Percentiles rank a stretch among this genome's conserved stretches.
Evolutionary conservation across 2,113 vertebrate genomes (phyloP).

Genomic region (Chloropsis cyanopogon): DNA sequence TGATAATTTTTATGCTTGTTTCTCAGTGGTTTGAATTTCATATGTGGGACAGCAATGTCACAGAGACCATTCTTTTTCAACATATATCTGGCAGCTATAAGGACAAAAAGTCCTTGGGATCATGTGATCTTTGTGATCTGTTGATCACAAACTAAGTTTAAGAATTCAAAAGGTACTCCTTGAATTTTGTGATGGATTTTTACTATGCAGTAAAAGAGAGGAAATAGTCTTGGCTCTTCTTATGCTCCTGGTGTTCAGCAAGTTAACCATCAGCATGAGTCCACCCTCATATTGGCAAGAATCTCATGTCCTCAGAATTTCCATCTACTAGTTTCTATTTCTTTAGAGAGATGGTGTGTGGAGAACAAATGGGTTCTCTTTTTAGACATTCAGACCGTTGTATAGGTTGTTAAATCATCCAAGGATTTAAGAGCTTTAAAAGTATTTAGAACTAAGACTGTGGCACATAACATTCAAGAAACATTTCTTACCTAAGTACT

Average conservation of each 20-base stretch:
- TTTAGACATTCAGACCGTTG: conserved; percentile 9
- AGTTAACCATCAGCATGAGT: conserved; percentile 54
- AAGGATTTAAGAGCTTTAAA: conserved; percentile 16
- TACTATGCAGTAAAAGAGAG: conserved; percentile 67
- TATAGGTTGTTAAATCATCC: conserved; percentile 37
- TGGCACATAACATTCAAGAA: background rate
- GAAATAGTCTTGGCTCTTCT: conserved; percentile 67
- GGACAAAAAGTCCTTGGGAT: background rate
- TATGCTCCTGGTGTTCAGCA: conserved; percentile 25
- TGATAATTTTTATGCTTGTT: background rate
- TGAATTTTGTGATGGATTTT: conserved; percentile 61
- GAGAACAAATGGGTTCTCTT: conserved; percentile 32
- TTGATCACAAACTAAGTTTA: conserved; percentile 30
- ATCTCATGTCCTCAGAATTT: conserved; percentile 62
- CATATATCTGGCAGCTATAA: background rate
- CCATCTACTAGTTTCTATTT: conserved; percentile 54
- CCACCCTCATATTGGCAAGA: conserved; percentile 58
- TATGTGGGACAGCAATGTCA: background rate
- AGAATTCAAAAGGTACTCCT: conserved; percentile 24
- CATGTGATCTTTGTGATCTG: conserved; percentile 23
- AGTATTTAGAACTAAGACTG: background rate
- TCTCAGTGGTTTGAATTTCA: background rate
- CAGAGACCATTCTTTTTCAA: background rate
- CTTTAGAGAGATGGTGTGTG: conserved; percentile 17
- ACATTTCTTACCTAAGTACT: background rate